Evolutionary conservation across 2,113 vertebrate genomes (phyloP).

Genomic region (Furnarius figulus): DNA sequence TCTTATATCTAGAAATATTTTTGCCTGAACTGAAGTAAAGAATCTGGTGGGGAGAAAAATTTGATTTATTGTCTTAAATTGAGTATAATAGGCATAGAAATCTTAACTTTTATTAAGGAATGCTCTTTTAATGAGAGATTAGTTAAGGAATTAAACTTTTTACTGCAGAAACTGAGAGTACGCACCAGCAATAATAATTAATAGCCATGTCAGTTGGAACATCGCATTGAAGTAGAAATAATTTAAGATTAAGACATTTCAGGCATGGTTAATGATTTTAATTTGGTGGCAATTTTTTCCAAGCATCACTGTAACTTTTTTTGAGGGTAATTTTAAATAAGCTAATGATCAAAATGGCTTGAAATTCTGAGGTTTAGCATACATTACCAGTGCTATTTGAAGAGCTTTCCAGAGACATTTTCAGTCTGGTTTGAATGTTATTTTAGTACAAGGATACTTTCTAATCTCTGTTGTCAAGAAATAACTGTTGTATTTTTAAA

Average conservation of each 20-base stretch:
- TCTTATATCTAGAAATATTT: not conserved
- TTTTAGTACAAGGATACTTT: not conserved
- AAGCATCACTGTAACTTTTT: not conserved
- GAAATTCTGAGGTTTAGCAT: not conserved
- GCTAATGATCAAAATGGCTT: not conserved
- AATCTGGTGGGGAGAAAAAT: not conserved
- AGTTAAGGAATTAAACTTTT: not conserved
- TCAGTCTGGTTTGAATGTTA: not conserved
- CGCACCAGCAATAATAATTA: not conserved
- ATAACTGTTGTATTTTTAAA: constrained; percentile 11
- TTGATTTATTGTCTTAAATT: not conserved
- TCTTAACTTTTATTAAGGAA: not conserved
- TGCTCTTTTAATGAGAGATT: not conserved
- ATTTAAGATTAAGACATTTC: not conserved
- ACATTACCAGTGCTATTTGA: not conserved
- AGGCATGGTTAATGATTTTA: not conserved
- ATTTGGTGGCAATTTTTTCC: not conserved
- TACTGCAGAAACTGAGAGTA: not conserved
- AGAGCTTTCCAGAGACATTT: not conserved
- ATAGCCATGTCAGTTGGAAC: not conserved
- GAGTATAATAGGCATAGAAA: not conserved
- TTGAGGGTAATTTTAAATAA: not conserved
- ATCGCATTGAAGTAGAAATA: not conserved
- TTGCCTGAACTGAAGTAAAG: not conserved
- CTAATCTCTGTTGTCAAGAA: not conserved